Conservation (phyloP, 2,888 invertebrate genomes). For the Aspidapion aeneum region DNA sequence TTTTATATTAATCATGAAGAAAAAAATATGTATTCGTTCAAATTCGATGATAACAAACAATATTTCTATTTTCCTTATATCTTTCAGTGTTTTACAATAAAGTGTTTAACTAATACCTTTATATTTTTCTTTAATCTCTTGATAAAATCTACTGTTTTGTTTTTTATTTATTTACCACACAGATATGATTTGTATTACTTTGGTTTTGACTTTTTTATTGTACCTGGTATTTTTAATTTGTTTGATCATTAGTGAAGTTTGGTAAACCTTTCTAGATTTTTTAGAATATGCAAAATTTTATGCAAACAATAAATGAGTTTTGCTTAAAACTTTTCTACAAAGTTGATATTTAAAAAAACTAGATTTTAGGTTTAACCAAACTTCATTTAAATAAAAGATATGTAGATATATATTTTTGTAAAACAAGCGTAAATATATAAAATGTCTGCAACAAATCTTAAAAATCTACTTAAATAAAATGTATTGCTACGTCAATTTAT, state of each 20-base stretch:
- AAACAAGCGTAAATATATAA: not conserved
- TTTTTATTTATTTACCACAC: not conserved
- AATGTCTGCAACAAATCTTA: not conserved
- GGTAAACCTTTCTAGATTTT: too few species aligned
- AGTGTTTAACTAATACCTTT: too few species aligned
- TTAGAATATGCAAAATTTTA: too few species aligned
- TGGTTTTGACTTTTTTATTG: not conserved
- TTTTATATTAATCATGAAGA: not conserved
- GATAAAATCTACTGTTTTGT: not conserved
- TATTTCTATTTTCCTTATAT: not conserved
- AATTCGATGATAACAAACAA: not conserved
- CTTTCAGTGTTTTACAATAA: not conserved
- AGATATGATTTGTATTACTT: not conserved
- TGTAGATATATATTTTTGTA: not conserved
- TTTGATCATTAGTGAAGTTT: too few species aligned
- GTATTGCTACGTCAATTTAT: constrained; percentile 16
- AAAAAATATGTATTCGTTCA: constrained; percentile 1
- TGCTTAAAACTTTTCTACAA: too few species aligned
- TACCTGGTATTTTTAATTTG: not conserved
- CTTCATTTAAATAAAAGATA: not conserved
- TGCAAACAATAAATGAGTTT: too few species aligned
- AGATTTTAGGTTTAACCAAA: too few species aligned
- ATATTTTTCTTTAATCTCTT: not conserved
- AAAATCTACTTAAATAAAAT: not conserved
- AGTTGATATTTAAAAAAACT: too few species aligned